Evolutionary conservation across 2,888 invertebrate genomes (phyloP).

Genomic region (Axea sp.): DNA sequence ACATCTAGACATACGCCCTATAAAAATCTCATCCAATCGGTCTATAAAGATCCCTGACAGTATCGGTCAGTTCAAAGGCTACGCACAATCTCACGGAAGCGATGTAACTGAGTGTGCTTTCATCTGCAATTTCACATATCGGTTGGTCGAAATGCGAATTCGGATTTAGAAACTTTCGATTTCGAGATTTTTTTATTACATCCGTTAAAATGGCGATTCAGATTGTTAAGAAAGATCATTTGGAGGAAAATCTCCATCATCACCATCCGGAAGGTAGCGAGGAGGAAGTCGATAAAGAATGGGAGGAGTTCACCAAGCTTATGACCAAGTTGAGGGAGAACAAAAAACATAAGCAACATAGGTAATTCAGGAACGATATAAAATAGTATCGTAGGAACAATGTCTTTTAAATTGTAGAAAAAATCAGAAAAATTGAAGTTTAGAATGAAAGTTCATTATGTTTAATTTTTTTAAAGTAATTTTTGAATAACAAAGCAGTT

Average conservation of each 20-base stretch:
- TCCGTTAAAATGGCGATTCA: conserved; percentile 70
- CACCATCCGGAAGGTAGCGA: conserved; percentile 80
- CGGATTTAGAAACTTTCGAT: neutral
- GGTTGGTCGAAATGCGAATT: conserved; percentile 13
- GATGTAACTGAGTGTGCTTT: conserved; percentile 8
- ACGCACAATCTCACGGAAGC: conserved; percentile 12
- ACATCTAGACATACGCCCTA: conserved; percentile 43
- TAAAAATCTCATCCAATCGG: conserved; percentile 22
- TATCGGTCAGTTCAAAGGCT: conserved; percentile 35
- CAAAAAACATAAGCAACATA: conserved; percentile 73
- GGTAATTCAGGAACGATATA: conserved; percentile 70
- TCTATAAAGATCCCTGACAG: conserved; percentile 6
- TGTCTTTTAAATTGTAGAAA: too few relatives aligned
- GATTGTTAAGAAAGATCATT: conserved; percentile 70
- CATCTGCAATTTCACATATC: conserved; percentile 4
- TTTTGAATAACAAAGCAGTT: too few relatives aligned
- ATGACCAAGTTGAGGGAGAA: conserved; percentile 79
- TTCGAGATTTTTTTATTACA: neutral
- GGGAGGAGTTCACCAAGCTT: conserved; percentile 82
- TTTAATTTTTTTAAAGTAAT: too few relatives aligned
- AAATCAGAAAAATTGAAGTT: too few relatives aligned
- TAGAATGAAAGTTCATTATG: too few relatives aligned
- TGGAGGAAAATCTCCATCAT: conserved; percentile 71
- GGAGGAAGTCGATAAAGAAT: conserved; percentile 82
- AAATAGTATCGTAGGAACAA: too few relatives aligned